Evolutionary conservation across 1,140 invertebrate genomes (phyloP).

Genomic region (Megalopta genalis): DNA sequence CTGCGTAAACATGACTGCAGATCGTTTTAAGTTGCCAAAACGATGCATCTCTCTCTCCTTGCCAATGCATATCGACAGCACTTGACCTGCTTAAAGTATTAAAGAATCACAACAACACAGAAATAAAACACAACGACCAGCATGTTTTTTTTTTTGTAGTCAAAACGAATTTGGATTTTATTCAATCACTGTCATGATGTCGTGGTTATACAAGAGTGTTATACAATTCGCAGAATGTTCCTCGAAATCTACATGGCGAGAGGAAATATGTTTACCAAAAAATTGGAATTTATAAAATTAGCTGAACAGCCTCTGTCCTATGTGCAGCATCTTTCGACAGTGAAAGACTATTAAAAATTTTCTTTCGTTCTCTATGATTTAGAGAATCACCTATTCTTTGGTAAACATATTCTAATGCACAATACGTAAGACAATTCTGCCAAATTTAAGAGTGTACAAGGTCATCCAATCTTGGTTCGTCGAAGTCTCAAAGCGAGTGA

Average conservation of each 20-base stretch:
- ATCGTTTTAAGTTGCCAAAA: slow-evolving; percentile 13
- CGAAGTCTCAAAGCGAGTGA: slow-evolving; percentile 55
- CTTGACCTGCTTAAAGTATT: slow-evolving; percentile 47
- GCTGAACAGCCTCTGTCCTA: not conserved
- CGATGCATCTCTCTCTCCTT: slow-evolving; percentile 25
- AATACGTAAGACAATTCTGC: slow-evolving; percentile 56
- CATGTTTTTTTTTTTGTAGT: slow-evolving; percentile 69
- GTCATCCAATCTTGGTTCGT: slow-evolving; percentile 57
- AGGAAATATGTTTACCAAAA: slow-evolving; percentile 75
- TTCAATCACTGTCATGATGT: slow-evolving; percentile 77
- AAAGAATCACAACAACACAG: slow-evolving; percentile 62
- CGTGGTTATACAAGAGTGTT: slow-evolving; percentile 77
- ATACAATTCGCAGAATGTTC: slow-evolving; percentile 75
- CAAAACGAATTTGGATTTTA: slow-evolving; percentile 79
- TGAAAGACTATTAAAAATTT: slow-evolving; percentile 29
- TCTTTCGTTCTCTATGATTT: not conserved
- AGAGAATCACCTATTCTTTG: slow-evolving; percentile 62
- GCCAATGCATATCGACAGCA: slow-evolving; percentile 24
- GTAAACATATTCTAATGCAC: slow-evolving; percentile 71
- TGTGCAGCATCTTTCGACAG: not conserved
- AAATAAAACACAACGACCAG: slow-evolving; percentile 78
- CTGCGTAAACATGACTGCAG: slow-evolving; percentile 25
- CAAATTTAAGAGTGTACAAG: slow-evolving; percentile 54
- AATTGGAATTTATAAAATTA: slow-evolving; percentile 45
- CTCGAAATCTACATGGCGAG: slow-evolving; percentile 72